A percentile compares a stretch with the other conserved stretches of the same genome.
These are phyloP conservation scores for Herpailurus yagouaroundi DNA, from an alignment of 2,113 vertebrate genomes.

Conservation along the genomic window DNA sequence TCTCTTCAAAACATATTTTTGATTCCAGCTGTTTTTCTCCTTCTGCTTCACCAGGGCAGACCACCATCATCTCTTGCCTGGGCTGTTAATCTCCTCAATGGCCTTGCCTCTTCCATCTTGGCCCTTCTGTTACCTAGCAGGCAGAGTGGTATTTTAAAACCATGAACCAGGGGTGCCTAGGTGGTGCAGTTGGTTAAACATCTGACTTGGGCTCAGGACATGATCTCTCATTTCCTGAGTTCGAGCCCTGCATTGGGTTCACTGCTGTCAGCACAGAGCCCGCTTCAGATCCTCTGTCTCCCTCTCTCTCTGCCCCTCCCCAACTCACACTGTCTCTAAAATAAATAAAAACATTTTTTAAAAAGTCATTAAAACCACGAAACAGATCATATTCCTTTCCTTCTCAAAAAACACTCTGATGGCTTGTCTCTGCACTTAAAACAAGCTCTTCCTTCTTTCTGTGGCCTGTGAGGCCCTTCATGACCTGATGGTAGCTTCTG, in stretches of 20 bases:
- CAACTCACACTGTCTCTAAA: too few relatives aligned
- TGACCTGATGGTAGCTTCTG: accelerated
- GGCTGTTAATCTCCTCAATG: not conserved
- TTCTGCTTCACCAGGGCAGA: not conserved
- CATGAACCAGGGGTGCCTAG: not conserved
- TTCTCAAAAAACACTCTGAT: not conserved
- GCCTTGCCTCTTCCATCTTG: not conserved
- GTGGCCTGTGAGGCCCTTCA: not conserved
- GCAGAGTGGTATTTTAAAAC: not conserved
- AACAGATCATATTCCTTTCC: not conserved
- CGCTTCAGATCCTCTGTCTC: too few relatives aligned
- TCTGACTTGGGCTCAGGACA: too few relatives aligned
- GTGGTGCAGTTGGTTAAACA: too few relatives aligned
- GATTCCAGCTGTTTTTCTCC: not conserved
- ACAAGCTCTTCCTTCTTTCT: not conserved
- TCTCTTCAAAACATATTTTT: not conserved
- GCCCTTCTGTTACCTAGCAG: not conserved
- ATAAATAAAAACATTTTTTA: too few relatives aligned
- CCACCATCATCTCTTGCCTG: not conserved
- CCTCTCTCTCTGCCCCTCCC: too few relatives aligned
- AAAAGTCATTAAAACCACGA: not conserved
- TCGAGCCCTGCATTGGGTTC: too few relatives aligned
- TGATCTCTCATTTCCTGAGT: too few relatives aligned
- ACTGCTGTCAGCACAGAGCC: too few relatives aligned
- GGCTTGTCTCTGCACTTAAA: not conserved